Evolutionary conservation across 2,888 invertebrate species (phyloP).

Genomic region (Parnassius smintheus): DNA sequence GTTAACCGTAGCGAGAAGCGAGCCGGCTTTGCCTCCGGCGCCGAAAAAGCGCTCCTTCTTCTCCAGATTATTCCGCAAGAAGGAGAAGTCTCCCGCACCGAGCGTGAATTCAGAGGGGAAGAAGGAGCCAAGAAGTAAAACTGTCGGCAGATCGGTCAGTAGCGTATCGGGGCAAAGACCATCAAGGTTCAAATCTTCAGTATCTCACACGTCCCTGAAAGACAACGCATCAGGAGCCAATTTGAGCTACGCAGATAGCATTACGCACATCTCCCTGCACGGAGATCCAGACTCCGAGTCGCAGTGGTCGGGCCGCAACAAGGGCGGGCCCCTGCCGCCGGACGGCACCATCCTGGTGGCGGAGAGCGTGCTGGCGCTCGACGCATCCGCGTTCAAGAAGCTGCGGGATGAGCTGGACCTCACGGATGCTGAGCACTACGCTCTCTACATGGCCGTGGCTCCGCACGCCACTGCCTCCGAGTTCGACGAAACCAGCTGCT

Average conservation of each 20-base stretch:
- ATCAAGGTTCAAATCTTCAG: slow-evolving; percentile 65
- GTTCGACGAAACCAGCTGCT: slow-evolving; percentile 93
- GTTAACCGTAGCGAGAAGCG: slow-evolving; percentile 59
- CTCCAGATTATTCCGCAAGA: slow-evolving; percentile 68
- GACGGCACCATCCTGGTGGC: slow-evolving; percentile 79
- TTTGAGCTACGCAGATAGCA: slow-evolving; percentile 78
- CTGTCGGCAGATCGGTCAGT: slow-evolving; percentile 82
- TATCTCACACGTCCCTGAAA: slow-evolving; percentile 68
- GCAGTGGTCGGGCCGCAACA: slow-evolving; percentile 43
- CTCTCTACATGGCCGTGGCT: slow-evolving; percentile 91
- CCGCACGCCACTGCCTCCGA: slow-evolving; percentile 93
- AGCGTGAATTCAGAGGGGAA: slow-evolving; percentile 64
- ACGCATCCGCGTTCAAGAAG: slow-evolving; percentile 63
- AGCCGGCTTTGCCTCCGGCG: slow-evolving; percentile 67
- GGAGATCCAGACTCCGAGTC: slow-evolving; percentile 74
- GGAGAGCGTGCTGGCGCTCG: slow-evolving; percentile 72
- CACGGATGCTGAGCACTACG: slow-evolving; percentile 94
- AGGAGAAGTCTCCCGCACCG: slow-evolving; percentile 71
- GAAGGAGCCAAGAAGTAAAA: slow-evolving; percentile 57
- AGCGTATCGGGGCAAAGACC: slow-evolving; percentile 82
- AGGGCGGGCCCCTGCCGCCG: slow-evolving; percentile 54
- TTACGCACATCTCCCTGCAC: slow-evolving; percentile 85
- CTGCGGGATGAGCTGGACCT: slow-evolving; percentile 83
- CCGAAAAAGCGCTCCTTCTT: slow-evolving; percentile 73
- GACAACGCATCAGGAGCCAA: slow-evolving; percentile 65